Evolutionary conservation across 2,113 vertebrate species (phyloP).

Genomic region (Hypocryptadius cinnamomeus): DNA sequence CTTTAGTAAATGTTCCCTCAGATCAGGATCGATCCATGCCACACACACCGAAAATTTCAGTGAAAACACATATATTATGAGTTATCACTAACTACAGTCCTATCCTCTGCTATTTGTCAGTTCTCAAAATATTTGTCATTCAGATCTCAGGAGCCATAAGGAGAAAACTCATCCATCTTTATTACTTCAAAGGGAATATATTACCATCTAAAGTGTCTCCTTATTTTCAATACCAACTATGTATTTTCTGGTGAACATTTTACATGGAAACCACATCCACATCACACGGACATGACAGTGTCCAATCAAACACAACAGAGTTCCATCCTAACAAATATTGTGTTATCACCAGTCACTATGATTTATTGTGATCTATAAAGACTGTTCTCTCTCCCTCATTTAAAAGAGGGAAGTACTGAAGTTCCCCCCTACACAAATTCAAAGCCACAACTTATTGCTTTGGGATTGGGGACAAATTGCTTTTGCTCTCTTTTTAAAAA

Average conservation of each 20-base stretch:
- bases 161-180: slow-evolving; percentile 34
- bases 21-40: background rate
- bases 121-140: background rate
- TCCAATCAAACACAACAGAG: slow-evolving; percentile 5
- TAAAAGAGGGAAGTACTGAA: background rate
- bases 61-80: background rate
- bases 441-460: background rate
- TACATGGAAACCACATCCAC: background rate
- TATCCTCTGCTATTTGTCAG: background rate
- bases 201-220: slow-evolving; percentile 16
- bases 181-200: slow-evolving; percentile 8
- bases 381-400: background rate
- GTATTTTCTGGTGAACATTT: background rate
- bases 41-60: background rate
- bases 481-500: background rate
- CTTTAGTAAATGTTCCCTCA: background rate
- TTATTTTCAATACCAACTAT: slow-evolving; percentile 22
- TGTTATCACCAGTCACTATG: background rate
- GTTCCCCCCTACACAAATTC: background rate
- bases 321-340: slow-evolving; percentile 27
- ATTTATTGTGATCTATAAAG: slow-evolving; percentile 3
- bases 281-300: background rate
- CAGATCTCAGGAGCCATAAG: background rate
- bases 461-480: background rate
- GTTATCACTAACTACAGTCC: background rate